phyloP scores from a whole-genome alignment of 1,140 invertebrate genomes.

The Episyrphus balteatus region DNA sequence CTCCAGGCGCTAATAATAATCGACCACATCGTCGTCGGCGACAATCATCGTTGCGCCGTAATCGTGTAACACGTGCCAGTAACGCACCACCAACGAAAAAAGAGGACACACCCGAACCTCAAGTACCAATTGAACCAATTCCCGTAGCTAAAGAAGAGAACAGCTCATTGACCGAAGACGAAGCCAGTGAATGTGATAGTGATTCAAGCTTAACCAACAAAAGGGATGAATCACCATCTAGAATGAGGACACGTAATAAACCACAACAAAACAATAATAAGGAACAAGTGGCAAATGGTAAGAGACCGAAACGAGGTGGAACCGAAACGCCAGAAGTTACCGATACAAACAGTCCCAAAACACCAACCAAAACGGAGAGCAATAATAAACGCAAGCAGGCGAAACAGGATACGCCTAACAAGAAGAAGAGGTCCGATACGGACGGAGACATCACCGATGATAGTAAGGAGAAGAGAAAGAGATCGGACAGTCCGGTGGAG shows the following conservation, averaged over 20 bases:
- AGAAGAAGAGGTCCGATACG: constrained; percentile 53
- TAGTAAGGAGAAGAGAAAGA: constrained; percentile 57
- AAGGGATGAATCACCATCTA: constrained; percentile 64
- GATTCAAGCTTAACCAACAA: constrained; percentile 66
- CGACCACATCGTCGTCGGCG: constrained; percentile 79
- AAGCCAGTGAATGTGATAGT: constrained; percentile 84
- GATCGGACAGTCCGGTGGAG: constrained; percentile 61
- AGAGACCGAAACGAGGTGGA: constrained; percentile 51
- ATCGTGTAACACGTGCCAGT: constrained; percentile 64
- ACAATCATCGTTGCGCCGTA: constrained; percentile 78
- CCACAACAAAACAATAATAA: constrained; percentile 32
- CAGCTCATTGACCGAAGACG: constrained; percentile 89
- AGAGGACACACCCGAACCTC: constrained; percentile 37
- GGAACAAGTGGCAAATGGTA: constrained; percentile 53
- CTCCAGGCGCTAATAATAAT: constrained; percentile 93
- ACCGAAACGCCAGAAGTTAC: constrained; percentile 56
- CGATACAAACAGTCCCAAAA: constrained; percentile 40
- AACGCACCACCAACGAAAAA: constrained; percentile 39
- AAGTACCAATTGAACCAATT: constrained; percentile 41
- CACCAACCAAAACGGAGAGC: constrained; percentile 47
- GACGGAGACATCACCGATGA: constrained; percentile 8
- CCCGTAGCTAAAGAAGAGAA: constrained; percentile 56
- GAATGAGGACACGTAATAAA: constrained; percentile 81
- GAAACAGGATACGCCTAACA: constrained; percentile 55
- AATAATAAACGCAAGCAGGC: constrained; percentile 54